phyloP scores from a whole-genome alignment of 2,113 vertebrate genomes.

The Phasianus colchicus region DNA sequence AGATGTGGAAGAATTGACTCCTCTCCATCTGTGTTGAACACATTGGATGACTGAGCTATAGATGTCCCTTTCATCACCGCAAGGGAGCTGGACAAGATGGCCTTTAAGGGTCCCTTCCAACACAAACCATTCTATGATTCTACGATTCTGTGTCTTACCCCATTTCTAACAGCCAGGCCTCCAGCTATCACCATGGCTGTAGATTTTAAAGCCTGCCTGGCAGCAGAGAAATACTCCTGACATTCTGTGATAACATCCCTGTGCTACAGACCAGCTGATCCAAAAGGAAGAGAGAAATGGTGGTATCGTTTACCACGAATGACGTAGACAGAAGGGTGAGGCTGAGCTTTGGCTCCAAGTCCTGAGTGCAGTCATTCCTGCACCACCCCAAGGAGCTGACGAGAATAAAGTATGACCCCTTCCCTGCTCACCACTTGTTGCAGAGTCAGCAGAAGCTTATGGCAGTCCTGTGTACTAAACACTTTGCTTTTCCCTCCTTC shows the following conservation, averaged over 20 bases:
- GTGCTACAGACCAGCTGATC: background rate
- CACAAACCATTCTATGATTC: too few relatives aligned
- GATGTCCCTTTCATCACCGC: too few relatives aligned
- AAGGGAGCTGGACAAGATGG: too few relatives aligned
- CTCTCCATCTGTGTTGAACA: background rate
- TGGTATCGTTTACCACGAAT: background rate
- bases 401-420: background rate
- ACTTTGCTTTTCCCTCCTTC: background rate
- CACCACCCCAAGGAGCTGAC: background rate
- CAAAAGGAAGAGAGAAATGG: background rate
- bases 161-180: accelerated
- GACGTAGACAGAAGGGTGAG: background rate
- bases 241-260: background rate
- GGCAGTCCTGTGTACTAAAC: background rate
- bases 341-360: conserved; percentile 24
- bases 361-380: background rate
- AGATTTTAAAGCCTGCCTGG: background rate
- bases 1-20: background rate
- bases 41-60: too few relatives aligned
- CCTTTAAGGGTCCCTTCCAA: too few relatives aligned
- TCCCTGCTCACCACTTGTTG: background rate
- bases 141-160: background rate
- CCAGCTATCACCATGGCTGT: background rate
- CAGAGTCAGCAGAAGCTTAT: background rate
- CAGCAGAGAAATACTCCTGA: background rate